phyloP scores from a whole-genome alignment of 2,113 vertebrate species.

The Plotosus lineatus region DNA sequence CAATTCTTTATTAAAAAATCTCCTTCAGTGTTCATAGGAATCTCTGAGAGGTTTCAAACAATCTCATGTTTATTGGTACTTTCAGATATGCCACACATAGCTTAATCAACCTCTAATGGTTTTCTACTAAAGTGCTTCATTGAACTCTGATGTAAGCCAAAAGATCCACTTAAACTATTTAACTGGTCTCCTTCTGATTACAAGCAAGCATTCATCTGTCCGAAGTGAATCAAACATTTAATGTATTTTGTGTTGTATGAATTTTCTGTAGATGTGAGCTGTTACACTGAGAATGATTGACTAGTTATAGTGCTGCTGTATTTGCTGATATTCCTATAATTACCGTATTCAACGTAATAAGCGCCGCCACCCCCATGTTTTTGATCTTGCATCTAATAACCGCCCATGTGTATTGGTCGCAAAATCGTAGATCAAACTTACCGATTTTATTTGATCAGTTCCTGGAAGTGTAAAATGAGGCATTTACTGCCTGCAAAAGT shows the following conservation, averaged over 20 bases:
- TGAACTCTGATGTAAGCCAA: neutral
- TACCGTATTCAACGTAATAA: too few species aligned
- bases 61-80: neutral
- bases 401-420: too few species aligned
- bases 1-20: neutral
- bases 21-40: neutral
- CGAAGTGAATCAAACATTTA: neutral
- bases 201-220: neutral
- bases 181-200: neutral
- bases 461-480: too few species aligned
- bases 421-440: too few species aligned
- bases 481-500: too few species aligned
- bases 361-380: too few species aligned
- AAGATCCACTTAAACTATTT: neutral
- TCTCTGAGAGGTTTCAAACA: neutral
- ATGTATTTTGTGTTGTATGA: neutral
- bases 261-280: neutral
- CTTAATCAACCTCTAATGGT: neutral
- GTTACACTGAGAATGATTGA: neutral
- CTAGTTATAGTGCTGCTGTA: neutral
- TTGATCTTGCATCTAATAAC: too few species aligned
- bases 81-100: neutral
- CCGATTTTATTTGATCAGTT: too few species aligned
- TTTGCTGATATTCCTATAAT: too few species aligned
- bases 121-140: neutral